Percentiles rank a stretch among this genome's conserved stretches.
These are phyloP conservation scores for Athalia cordata DNA, from an alignment of 2,888 invertebrate species.

Conservation along the genomic window DNA sequence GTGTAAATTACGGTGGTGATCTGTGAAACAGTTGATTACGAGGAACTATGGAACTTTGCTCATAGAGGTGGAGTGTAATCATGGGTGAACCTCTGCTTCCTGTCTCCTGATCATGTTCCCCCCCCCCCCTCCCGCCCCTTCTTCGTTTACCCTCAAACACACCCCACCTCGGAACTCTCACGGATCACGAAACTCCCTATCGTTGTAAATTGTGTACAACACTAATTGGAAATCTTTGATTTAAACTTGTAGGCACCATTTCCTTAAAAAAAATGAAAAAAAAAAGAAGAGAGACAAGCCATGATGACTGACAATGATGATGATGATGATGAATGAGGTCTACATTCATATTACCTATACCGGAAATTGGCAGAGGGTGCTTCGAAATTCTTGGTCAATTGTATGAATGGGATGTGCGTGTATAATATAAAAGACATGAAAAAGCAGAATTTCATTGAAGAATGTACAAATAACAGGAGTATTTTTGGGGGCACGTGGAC, in stretches of 20 bases:
- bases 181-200: background rate
- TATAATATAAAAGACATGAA: conserved; percentile 5
- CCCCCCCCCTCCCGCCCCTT: background rate
- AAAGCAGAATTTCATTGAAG: background rate
- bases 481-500: conserved; percentile 23
- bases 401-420: background rate
- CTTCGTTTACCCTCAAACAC: background rate
- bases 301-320: too few species aligned
- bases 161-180: background rate
- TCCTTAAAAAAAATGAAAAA: background rate
- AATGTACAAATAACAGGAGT: background rate
- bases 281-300: background rate
- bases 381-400: background rate
- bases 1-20: conserved; percentile 9
- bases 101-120: conserved; percentile 27
- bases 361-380: conserved; percentile 1
- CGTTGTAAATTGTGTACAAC: background rate
- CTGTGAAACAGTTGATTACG: conserved; percentile 49
- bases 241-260: background rate
- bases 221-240: background rate
- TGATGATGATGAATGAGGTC: too few species aligned
- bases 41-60: conserved; percentile 62
- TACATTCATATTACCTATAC: background rate
- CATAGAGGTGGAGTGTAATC: conserved; percentile 62
- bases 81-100: conserved; percentile 64